phyloP scores from a whole-genome alignment of 2,888 invertebrate species.

The Diarsia rubi region DNA sequence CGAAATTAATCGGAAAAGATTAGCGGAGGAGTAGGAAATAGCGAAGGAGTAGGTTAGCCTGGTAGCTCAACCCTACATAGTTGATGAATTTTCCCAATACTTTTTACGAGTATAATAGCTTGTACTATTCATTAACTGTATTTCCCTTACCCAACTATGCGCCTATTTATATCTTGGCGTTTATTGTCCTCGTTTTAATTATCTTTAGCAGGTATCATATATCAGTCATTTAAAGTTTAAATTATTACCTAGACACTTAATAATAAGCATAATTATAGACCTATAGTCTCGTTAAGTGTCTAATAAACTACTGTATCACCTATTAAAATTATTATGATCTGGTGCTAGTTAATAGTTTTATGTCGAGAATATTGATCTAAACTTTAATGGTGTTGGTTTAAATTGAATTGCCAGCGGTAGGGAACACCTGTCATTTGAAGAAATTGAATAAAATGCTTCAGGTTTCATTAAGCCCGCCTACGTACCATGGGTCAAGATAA shows the following conservation, averaged over 20 bases:
- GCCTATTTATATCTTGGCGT: too few species aligned
- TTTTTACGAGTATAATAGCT: too few species aligned
- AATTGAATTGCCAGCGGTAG: background rate
- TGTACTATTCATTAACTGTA: too few species aligned
- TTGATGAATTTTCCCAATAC: too few species aligned
- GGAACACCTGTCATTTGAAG: background rate
- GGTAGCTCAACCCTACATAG: too few species aligned
- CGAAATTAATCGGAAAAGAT: too few species aligned
- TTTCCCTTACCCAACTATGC: too few species aligned
- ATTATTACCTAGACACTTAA: too few species aligned
- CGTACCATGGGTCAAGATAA: too few species aligned
- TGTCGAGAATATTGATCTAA: background rate
- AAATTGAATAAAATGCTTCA: background rate
- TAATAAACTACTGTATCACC: slow-evolving; percentile 1
- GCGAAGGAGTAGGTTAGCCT: too few species aligned
- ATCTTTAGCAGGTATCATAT: background rate
- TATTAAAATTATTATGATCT: slow-evolving; percentile 18
- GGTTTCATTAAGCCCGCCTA: too few species aligned
- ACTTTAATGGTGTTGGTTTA: background rate
- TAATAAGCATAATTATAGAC: slow-evolving; percentile 11
- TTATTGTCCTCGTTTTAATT: background rate
- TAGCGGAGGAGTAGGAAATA: too few species aligned
- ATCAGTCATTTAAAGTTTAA: background rate
- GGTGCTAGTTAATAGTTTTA: background rate
- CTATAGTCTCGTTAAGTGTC: background rate